phyloP scores from a whole-genome alignment of 2,888 invertebrate species.

The Crematogaster levior region DNA sequence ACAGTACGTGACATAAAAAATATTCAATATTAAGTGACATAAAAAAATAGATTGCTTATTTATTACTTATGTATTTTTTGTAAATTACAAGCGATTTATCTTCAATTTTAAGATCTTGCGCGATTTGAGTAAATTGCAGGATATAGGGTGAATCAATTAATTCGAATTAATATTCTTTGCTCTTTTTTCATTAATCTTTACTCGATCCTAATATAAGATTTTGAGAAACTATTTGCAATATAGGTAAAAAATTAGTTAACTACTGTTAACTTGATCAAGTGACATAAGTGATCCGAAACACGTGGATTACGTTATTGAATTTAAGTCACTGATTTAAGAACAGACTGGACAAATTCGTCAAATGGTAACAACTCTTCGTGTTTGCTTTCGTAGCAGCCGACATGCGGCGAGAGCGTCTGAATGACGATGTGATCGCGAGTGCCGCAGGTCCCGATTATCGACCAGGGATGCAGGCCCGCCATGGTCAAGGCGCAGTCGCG shows the following conservation, averaged over 20 bases:
- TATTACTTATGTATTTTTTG: background rate
- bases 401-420: conserved; percentile 1
- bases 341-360: background rate
- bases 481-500: conserved; percentile 76
- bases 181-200: background rate
- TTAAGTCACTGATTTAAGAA: too few relatives aligned
- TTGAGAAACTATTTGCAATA: background rate
- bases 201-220: background rate
- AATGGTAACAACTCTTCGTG: background rate
- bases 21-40: background rate
- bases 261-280: background rate
- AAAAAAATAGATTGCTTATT: background rate
- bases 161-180: background rate
- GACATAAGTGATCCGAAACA: background rate
- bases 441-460: conserved; percentile 44
- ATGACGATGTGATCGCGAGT: conserved; percentile 38
- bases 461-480: conserved; percentile 55
- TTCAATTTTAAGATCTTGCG: background rate
- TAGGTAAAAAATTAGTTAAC: background rate
- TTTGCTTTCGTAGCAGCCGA: conserved; percentile 22
- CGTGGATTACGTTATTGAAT: background rate
- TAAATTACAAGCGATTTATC: background rate
- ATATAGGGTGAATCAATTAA: background rate
- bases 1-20: too few relatives aligned
- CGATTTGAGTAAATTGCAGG: background rate